These are phyloP conservation scores for Tetramorium alpestre DNA, from an alignment of 1,140 invertebrate genomes.

Conservation along the genomic window DNA sequence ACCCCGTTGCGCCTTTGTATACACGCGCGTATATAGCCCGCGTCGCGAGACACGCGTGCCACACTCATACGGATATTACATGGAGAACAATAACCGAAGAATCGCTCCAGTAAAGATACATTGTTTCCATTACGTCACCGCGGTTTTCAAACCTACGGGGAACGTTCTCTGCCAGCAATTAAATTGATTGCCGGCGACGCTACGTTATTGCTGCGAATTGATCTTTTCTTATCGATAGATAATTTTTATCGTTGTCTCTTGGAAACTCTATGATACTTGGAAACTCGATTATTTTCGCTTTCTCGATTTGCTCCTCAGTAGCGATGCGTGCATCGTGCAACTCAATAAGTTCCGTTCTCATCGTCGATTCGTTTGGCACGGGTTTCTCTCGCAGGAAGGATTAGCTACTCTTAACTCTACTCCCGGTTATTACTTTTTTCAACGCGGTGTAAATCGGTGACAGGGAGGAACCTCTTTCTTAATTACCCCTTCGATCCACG, in stretches of 20 bases:
- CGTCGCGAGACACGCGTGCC: constrained; percentile 29
- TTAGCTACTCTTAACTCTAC: constrained; percentile 77
- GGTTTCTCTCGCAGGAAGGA: constrained; percentile 79
- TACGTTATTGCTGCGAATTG: neutral
- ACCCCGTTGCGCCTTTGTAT: constrained; percentile 60
- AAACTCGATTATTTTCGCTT: constrained; percentile 21
- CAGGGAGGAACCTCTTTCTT: constrained; percentile 23
- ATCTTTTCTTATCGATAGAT: neutral
- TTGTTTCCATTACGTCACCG: neutral
- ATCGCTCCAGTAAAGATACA: neutral
- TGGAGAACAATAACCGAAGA: constrained; percentile 16
- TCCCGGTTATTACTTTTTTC: constrained; percentile 8
- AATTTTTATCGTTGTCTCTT: neutral
- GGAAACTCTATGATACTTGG: constrained; percentile 60
- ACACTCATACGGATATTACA: constrained; percentile 16
- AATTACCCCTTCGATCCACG: constrained; percentile 27
- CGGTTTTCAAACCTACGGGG: neutral
- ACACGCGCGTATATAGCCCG: constrained; percentile 33
- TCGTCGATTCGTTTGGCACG: constrained; percentile 72
- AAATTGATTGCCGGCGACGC: neutral
- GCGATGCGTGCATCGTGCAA: constrained; percentile 79
- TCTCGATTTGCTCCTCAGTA: constrained; percentile 27
- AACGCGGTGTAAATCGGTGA: constrained; percentile 67
- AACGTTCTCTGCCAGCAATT: neutral
- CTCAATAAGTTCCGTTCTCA: constrained; percentile 80